phyloP scores from a whole-genome alignment of 2,888 invertebrate species.

The Apodemia hepburni region DNA sequence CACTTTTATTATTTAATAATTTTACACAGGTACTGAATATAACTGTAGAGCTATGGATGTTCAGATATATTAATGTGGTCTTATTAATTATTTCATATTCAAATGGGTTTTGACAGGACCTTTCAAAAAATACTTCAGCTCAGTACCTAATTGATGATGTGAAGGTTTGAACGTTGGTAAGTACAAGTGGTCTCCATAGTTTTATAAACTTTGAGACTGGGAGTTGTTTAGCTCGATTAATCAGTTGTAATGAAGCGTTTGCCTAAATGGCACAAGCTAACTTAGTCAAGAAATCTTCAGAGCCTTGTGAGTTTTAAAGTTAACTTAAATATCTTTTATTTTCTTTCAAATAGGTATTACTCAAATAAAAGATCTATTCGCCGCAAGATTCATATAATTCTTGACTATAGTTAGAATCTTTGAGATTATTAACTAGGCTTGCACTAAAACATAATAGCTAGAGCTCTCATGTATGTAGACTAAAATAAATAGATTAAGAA shows the following conservation, averaged over 20 bases:
- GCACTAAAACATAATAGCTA: slow-evolving; percentile 57
- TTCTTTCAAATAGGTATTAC: slow-evolving; percentile 16
- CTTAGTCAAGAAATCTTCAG: slow-evolving; percentile 42
- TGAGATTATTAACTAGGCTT: slow-evolving; percentile 61
- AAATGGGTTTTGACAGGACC: neutral
- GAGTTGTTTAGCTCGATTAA: slow-evolving; percentile 61
- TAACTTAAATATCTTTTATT: neutral
- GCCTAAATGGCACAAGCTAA: slow-evolving; percentile 57
- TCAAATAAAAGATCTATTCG: slow-evolving; percentile 16
- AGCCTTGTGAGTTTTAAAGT: slow-evolving; percentile 12
- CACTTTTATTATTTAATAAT: neutral
- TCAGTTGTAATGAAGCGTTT: slow-evolving; percentile 65
- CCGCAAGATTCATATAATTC: slow-evolving; percentile 39
- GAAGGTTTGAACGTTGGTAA: neutral
- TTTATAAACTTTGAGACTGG: slow-evolving; percentile 62
- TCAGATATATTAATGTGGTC: neutral
- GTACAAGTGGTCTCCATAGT: slow-evolving; percentile 32
- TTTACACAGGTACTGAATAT: slow-evolving; percentile 1
- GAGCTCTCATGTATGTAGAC: slow-evolving; percentile 50
- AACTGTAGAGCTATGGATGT: neutral
- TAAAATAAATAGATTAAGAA: neutral
- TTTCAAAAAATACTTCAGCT: neutral
- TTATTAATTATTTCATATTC: neutral
- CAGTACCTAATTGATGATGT: slow-evolving; percentile 2
- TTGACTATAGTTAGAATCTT: slow-evolving; percentile 50